Evolutionary conservation across 2,888 invertebrate species (phyloP), one percentile per base, ranked within the genome.

Genomic region (Yponomeuta malinellus): DNA sequence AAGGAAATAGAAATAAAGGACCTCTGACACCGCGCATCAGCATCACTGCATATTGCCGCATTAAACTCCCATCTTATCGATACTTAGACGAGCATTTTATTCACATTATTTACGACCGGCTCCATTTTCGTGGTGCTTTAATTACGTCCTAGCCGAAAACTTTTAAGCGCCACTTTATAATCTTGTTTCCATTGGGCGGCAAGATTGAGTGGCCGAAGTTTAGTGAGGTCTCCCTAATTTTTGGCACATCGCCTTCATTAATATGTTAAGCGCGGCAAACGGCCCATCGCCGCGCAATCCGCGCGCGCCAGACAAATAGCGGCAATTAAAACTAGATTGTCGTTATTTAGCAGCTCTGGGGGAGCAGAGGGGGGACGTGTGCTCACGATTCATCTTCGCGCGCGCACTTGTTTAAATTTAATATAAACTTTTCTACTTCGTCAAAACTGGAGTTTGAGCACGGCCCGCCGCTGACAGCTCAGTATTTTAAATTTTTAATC

Each of bases 401-500:
- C 48, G 72, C 77, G 73, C 72, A 78, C 81, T 80, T 80, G 77
- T 78, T 80, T 81, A 81, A 85, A 86, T 87, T 87, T 85, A 85
- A 88, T 87, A 84, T 84, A 84, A 89, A 88, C 83, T 88, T 88
- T 85, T 79, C 78, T 81, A 78, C 85, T 87, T 79, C 82, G 80
- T 86, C 85, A 86, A 84, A 82, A 74, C 77, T 75, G 74, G 75
- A 78, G 78, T 75, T 78, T 75, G 74, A 79, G 78, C 77, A 74
- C 78, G 78, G 77, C 74, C 76, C 72, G 74, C 71, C 76, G 76
- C 76, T 78, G 81, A 84, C 81, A 83, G 79, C 78, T 79, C 77
- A 75, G 75, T 79, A 83, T 83, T 71, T 66, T 82, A 81, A 82
- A 84, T 82, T 83, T 82, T 83, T 82, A 82, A 84, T 84, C 81